Conservation (phyloP, 2,888 invertebrate genomes). For the Troides oblongomaculatus region DNA sequence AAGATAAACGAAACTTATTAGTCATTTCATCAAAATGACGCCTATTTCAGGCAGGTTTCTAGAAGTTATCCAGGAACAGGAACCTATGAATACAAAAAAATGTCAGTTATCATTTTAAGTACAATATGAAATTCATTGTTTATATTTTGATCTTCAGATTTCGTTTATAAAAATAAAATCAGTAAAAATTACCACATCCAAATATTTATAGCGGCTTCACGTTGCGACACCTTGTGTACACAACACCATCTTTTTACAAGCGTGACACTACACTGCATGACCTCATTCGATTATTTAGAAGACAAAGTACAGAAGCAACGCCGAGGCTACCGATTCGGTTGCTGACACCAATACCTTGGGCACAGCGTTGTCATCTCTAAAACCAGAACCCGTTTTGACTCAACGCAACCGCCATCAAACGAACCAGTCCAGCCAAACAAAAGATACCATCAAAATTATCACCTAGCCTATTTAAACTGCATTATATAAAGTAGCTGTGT, state of each 20-base stretch:
- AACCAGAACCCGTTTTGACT: constrained; percentile 18
- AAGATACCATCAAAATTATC: neutral
- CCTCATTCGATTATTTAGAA: constrained; percentile 31
- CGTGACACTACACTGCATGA: constrained; percentile 25
- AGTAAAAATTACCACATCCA: constrained; percentile 31
- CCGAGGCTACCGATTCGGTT: constrained; percentile 17
- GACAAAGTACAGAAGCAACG: constrained; percentile 27
- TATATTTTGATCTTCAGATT: no score
- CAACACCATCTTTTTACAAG: constrained; percentile 27
- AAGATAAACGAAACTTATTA: no score
- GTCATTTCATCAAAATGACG: no score
- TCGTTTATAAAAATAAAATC: no score
- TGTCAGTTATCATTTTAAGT: no score
- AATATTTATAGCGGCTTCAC: neutral
- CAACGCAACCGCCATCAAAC: constrained; percentile 1
- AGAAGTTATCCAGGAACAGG: no score
- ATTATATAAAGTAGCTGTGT: neutral
- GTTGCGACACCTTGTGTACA: constrained; percentile 18
- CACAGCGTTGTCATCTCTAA: constrained; percentile 20
- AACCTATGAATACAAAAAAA: no score
- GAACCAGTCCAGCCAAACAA: constrained; percentile 11
- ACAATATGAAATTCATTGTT: no score
- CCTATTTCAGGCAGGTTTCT: no score
- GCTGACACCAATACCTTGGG: constrained; percentile 19
- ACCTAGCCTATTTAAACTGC: neutral